These are phyloP conservation scores for Drosophila suzukii DNA, from an alignment of 1,140 invertebrate genomes.

Conservation along the genomic window DNA sequence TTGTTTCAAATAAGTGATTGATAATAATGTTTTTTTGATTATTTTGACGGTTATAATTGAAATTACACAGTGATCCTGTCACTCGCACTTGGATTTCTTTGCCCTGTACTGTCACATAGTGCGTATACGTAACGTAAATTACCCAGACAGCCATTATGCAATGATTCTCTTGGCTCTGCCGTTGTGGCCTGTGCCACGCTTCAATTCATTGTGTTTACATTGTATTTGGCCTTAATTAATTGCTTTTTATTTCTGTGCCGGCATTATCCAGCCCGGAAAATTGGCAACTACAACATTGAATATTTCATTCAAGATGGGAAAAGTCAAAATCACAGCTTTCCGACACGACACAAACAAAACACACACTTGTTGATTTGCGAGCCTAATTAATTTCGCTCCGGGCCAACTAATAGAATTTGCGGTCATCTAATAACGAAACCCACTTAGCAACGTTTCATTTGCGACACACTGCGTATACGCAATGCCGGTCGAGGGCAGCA, in stretches of 20 bases:
- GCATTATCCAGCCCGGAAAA: conserved; percentile 24
- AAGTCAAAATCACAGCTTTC: conserved; percentile 45
- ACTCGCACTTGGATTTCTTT: background rate
- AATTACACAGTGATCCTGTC: background rate
- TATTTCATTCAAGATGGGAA: conserved; percentile 33
- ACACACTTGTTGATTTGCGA: conserved; percentile 71
- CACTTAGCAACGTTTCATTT: conserved; percentile 54
- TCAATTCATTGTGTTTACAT: conserved; percentile 59
- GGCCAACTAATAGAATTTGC: conserved; percentile 56
- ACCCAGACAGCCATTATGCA: conserved; percentile 56
- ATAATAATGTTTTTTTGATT: background rate
- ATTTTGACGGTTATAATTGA: background rate
- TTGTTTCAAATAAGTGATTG: background rate
- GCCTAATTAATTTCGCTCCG: conserved; percentile 59
- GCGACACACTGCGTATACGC: conserved; percentile 54
- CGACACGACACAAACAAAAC: background rate
- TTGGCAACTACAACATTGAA: conserved; percentile 19
- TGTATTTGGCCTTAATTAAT: conserved; percentile 74
- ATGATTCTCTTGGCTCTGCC: conserved; percentile 31
- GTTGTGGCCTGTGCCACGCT: conserved; percentile 25
- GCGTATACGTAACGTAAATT: conserved; percentile 61
- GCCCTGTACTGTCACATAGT: conserved; percentile 23
- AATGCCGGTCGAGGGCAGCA: conserved; percentile 23
- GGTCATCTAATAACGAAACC: conserved; percentile 51
- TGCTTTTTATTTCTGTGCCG: conserved; percentile 50